Conservation (phyloP, 2,113 vertebrate species). For the Brachypodius melanocephalos region DNA sequence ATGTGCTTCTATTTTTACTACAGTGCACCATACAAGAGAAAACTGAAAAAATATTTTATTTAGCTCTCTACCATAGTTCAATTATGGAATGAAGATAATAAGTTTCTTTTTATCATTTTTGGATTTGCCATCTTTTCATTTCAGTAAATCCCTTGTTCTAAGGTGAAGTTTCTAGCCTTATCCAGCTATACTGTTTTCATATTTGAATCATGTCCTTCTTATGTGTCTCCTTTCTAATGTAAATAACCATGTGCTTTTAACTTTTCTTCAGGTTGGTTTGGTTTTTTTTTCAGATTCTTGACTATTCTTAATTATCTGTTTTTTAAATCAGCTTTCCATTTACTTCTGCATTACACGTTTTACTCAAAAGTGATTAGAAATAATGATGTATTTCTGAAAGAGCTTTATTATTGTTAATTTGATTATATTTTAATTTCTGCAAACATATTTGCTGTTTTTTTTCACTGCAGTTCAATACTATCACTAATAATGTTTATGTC, state of each 20-base stretch:
- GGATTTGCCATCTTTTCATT: background rate
- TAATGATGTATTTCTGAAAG: background rate
- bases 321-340: background rate
- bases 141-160: background rate
- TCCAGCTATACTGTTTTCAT: background rate
- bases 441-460: background rate
- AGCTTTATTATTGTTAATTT: background rate
- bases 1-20: background rate
- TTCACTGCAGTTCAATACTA: background rate
- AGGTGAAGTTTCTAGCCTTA: background rate
- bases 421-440: background rate
- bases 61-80: background rate
- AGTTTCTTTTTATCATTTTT: background rate
- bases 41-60: background rate
- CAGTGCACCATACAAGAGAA: background rate
- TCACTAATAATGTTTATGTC: background rate
- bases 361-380: background rate
- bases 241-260: constrained; percentile 19
- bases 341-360: background rate
- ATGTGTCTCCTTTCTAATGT: background rate
- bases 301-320: background rate
- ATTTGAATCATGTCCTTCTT: background rate
- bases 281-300: background rate
- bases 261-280: background rate
- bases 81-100: background rate